Evolutionary conservation across 2,797 vertebrate species (phyloP), one percentile per base, ranked within the genome.

Genomic region (Ficedula albicollis): DNA sequence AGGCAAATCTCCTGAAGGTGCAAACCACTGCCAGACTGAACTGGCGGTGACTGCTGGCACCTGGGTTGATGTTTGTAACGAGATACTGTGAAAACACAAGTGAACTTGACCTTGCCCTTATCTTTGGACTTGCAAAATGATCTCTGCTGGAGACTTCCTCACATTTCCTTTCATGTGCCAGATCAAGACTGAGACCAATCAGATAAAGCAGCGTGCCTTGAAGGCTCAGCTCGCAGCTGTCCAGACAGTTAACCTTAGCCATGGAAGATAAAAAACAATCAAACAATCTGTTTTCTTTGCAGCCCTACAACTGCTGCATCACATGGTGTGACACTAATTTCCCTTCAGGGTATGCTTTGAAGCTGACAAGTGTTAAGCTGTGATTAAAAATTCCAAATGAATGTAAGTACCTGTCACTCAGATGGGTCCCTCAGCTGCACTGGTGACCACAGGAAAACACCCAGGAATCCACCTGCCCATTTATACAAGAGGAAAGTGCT

Each of bases 81-180:
- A 11, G 88, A 94, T 32, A 70, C 81, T 76, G 69, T 41, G 83
- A 78, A 90, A 93, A 78, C 44, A 73, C 62, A 15, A 60, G 87
- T 14, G 34, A 87, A 89, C 95, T 89, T 96, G 94, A 95, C 96
- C 95, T 95, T 89, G 77, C 72, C 87, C 79, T 88, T 88, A 49
- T 83, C 90, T 91, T 84, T 70, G 82, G 67, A 73, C 85, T 95
- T 84, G 78, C 69, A 90, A 84, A 86, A 78, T 5, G 77, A 88
- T 95, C 94, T 95, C 93, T 86, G 95, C 81, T 73, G 95, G 96
- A 87, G 73, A 75, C 68, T 81, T 96, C 84, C 94, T 94, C 68
- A 32, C 52, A 15, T 89, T 93, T 83, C 81, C 84, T 94, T 97
- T 97, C 88, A 95, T 80, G 84, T 95, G 85, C 86, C 88, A 90